These are phyloP conservation scores for Orthonyx spaldingii DNA, from an alignment of 2,113 vertebrate genomes.

Conservation along the genomic window DNA sequence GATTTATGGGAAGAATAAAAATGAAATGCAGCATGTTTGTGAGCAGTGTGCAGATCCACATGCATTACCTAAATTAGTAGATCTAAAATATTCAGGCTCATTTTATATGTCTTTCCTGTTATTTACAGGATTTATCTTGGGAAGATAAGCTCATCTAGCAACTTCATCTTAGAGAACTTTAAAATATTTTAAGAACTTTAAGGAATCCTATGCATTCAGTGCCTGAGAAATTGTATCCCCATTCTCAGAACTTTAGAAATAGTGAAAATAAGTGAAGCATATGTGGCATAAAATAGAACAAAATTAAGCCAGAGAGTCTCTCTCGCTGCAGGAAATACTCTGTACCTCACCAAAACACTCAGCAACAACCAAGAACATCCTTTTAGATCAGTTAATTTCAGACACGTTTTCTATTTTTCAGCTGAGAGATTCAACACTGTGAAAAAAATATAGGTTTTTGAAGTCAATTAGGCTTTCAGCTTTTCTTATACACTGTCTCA, in stretches of 20 bases:
- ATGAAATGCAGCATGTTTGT: constrained; percentile 33
- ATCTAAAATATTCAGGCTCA: constrained; percentile 14
- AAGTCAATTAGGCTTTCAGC: not conserved
- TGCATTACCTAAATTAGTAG: constrained; percentile 16
- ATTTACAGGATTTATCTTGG: not conserved
- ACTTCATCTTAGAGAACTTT: not conserved
- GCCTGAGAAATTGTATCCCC: not conserved
- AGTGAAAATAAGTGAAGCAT: not conserved
- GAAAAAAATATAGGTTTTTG: not conserved
- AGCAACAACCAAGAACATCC: not conserved
- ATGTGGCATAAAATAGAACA: not conserved
- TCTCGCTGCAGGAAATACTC: not conserved
- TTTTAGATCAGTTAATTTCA: not conserved
- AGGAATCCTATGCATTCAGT: not conserved
- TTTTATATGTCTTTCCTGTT: not conserved
- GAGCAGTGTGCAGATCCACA: not conserved
- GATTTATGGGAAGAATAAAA: constrained; percentile 38
- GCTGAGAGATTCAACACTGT: not conserved
- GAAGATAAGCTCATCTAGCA: not conserved
- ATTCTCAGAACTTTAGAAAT: not conserved
- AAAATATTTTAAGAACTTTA: not conserved
- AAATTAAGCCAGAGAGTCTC: not conserved
- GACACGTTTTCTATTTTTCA: not conserved
- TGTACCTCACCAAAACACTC: not conserved
- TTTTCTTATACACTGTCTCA: not conserved